Evolutionary conservation across 1,140 invertebrate genomes (phyloP).

Genomic region (Drosophila murphyi): DNA sequence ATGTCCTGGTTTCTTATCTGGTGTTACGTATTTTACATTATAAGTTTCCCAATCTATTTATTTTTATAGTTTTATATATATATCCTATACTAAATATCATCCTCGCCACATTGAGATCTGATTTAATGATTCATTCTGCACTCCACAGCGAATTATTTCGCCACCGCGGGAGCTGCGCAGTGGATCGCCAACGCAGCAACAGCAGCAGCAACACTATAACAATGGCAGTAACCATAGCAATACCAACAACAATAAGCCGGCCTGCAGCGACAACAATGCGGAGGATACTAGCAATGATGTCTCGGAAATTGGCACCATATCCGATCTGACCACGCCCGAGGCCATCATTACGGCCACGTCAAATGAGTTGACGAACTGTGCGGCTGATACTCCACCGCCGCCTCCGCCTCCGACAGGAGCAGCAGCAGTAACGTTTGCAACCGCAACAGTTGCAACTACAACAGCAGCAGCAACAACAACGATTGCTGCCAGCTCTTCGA

Average conservation of each 20-base stretch:
- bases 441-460: not conserved
- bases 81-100: no score
- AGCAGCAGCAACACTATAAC: constrained; percentile 40
- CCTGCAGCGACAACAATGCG: constrained; percentile 73
- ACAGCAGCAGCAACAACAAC: constrained; percentile 5
- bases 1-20: no score
- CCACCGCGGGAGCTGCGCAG: constrained; percentile 70
- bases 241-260: constrained; percentile 53
- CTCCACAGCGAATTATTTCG: constrained; percentile 72
- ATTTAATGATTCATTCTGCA: not conserved
- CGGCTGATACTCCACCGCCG: constrained; percentile 33
- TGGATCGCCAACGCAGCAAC: constrained; percentile 54
- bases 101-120: no score
- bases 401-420: constrained; percentile 5
- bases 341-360: constrained; percentile 37
- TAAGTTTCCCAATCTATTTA: no score
- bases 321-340: constrained; percentile 80
- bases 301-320: constrained; percentile 83
- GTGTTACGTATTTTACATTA: no score
- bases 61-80: no score
- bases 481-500: constrained; percentile 22
- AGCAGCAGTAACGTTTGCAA: not conserved
- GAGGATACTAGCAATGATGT: constrained; percentile 84
- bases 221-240: constrained; percentile 47
- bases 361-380: constrained; percentile 35